Conservation (phyloP, 2,797 vertebrate species). For the Gadopsis marmoratus region DNA sequence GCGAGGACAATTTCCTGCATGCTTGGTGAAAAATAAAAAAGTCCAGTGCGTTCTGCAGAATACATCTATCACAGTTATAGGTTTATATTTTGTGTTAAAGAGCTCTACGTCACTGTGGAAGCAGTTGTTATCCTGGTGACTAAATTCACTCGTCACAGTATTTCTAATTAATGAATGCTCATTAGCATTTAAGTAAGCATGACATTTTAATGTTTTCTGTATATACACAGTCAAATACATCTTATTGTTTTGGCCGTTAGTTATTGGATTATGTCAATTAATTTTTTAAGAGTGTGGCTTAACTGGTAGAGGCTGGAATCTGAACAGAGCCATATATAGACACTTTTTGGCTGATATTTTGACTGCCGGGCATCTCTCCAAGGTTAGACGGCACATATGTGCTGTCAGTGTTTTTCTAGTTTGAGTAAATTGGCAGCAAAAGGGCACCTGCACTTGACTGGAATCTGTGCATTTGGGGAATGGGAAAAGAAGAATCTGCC, state of each 20-base stretch:
- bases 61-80: not conserved
- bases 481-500: not conserved
- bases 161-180: not conserved
- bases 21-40: not conserved
- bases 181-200: slow-evolving; percentile 17
- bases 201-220: slow-evolving; percentile 17
- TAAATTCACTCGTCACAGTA: not conserved
- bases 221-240: slow-evolving; percentile 21
- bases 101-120: not conserved
- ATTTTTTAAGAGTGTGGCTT: slow-evolving; percentile 18
- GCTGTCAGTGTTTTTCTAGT: slow-evolving; percentile 29
- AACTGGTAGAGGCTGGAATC: slow-evolving; percentile 19
- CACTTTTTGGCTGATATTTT: slow-evolving; percentile 57
- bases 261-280: slow-evolving; percentile 31
- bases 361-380: slow-evolving; percentile 60
- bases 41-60: not conserved
- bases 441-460: slow-evolving; percentile 60
- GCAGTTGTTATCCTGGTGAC: not conserved
- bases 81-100: not conserved
- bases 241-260: slow-evolving; percentile 20
- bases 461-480: slow-evolving; percentile 34
- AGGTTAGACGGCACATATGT: slow-evolving; percentile 42
- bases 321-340: slow-evolving; percentile 69
- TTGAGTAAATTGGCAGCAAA: slow-evolving; percentile 37
- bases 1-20: not conserved